Conservation (phyloP, 2,113 vertebrate species). For the Xenotilapia leptura region DNA sequence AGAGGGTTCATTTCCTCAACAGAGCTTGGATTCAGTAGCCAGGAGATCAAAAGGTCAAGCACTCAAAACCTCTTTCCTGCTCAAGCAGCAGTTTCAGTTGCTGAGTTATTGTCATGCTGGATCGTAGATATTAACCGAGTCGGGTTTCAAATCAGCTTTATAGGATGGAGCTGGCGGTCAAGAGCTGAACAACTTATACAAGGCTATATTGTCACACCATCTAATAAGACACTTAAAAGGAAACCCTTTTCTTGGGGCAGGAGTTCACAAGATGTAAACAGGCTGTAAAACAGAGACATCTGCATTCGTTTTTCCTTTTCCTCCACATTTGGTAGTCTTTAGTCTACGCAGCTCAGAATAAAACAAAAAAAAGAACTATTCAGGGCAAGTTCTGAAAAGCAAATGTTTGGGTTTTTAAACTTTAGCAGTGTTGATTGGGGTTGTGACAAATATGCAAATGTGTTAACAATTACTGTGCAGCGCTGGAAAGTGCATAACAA, state of each 20-base stretch:
- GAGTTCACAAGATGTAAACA: slow-evolving; percentile 61
- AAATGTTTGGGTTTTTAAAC: not conserved
- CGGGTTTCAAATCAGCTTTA: slow-evolving; percentile 28
- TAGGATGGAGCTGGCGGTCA: slow-evolving; percentile 29
- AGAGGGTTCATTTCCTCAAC: slow-evolving; percentile 33
- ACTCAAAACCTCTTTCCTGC: not conserved
- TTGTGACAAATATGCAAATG: not conserved
- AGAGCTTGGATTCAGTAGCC: slow-evolving; percentile 18
- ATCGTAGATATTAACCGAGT: not conserved
- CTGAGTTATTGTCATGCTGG: slow-evolving; percentile 27
- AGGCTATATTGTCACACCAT: slow-evolving; percentile 44
- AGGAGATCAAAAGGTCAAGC: slow-evolving; percentile 26
- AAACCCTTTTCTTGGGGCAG: slow-evolving; percentile 26
- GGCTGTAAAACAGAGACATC: slow-evolving; percentile 54
- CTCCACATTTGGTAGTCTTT: slow-evolving; percentile 47
- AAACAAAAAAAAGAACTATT: not conserved
- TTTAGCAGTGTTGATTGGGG: not conserved
- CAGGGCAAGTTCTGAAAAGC: not conserved
- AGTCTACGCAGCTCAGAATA: slow-evolving; percentile 20
- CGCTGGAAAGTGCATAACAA: not conserved
- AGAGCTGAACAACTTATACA: slow-evolving; percentile 26
- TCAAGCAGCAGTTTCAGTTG: not conserved
- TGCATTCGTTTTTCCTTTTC: slow-evolving; percentile 16
- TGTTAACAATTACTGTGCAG: not conserved
- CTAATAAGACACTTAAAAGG: slow-evolving; percentile 57